Conservation (phyloP, 2,113 vertebrate species). For the Zingel zingel region DNA sequence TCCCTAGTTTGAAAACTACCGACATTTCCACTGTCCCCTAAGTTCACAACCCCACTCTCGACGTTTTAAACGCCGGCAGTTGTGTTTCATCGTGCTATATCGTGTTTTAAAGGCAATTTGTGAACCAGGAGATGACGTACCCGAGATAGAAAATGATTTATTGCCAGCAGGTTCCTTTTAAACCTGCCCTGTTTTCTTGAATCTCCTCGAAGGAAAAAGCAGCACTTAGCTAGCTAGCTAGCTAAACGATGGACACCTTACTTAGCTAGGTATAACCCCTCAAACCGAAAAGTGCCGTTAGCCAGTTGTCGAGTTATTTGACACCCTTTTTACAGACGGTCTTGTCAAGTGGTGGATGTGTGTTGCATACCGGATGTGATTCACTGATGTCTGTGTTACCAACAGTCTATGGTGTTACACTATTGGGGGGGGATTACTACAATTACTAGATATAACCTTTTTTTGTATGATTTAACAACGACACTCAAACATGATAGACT, state of each 20-base stretch:
- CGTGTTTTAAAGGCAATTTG: conserved; percentile 30
- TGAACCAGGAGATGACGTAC: conserved; percentile 62
- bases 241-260: not conserved
- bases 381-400: conserved; percentile 35
- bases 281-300: rapidly evolving
- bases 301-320: not conserved
- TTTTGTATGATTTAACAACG: not conserved
- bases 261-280: not conserved
- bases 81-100: not conserved
- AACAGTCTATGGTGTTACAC: conserved; percentile 26
- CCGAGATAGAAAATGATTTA: conserved; percentile 67
- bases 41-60: rapidly evolving
- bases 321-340: conserved; percentile 17
- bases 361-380: conserved; percentile 82
- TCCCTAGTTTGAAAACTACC: conserved; percentile 31
- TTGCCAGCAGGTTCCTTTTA: conserved; percentile 73
- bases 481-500: not conserved
- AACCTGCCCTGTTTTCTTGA: conserved; percentile 35
- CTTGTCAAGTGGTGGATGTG: conserved; percentile 64
- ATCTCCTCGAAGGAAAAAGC: not conserved
- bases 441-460: not conserved
- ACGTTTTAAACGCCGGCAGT: rapidly evolving
- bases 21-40: not conserved
- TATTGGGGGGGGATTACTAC: conserved; percentile 21
- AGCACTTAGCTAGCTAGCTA: too few species aligned